Evolutionary conservation across 2,113 vertebrate genomes (phyloP).

Genomic region (Muntiacus muntjak): DNA sequence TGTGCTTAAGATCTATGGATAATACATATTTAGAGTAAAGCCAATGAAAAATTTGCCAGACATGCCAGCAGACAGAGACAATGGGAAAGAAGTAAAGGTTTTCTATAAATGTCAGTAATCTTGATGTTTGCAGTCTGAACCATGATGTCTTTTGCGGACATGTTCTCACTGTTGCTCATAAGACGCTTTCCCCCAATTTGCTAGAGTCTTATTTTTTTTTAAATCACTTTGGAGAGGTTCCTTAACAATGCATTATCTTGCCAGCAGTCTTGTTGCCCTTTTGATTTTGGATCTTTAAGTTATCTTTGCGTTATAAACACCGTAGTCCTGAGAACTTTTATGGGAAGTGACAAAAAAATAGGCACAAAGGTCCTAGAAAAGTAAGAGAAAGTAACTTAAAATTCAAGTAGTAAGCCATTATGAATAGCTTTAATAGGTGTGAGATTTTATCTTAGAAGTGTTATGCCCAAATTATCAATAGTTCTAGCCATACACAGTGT

Average conservation of each 20-base stretch:
- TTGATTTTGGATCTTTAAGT: constrained; percentile 10
- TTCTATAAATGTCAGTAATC: background rate
- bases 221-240: constrained; percentile 33
- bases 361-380: background rate
- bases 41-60: background rate
- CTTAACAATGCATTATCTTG: background rate
- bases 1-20: background rate
- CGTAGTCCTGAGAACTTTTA: background rate
- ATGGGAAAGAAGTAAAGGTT: background rate
- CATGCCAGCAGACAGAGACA: background rate
- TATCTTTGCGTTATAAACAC: constrained; percentile 26
- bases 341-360: constrained; percentile 6
- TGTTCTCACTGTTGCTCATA: background rate
- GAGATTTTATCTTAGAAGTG: background rate
- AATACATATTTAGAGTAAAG: background rate
- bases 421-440: background rate
- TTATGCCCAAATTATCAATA: background rate
- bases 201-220: background rate
- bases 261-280: background rate
- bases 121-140: background rate
- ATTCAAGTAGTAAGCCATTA: background rate
- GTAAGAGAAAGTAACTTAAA: background rate
- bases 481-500: background rate
- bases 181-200: background rate
- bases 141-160: background rate